Base-by-base conservation (phyloP, 2,888 invertebrate species). In the Rapana venosa region DNA sequence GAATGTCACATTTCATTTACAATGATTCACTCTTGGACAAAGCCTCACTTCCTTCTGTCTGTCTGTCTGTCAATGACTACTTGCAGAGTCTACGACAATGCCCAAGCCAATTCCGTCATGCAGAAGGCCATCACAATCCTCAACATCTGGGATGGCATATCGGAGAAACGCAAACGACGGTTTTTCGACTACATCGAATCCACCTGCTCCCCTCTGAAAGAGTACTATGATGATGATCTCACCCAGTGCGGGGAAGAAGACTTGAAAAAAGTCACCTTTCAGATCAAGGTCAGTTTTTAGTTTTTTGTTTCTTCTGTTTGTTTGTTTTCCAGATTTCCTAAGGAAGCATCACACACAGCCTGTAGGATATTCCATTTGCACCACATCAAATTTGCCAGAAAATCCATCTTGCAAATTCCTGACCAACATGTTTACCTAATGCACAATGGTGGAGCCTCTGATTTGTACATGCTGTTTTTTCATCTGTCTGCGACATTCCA, bases 71-170 rank as follows among this genome's bases (percentile, higher is more conserved):
- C 22, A 61, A 20, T 13, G 22, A 20, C 1, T 13, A 61, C 61
- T 92, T 91, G 30, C 94, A 96, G 96, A 92, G 96, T 96, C 26
- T 96, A 96, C 92, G 96, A 96, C 91, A 96, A 96, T 92, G 95
- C 96, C 20, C 93, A 95, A 84, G 95, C 96, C n/a, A 96, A 95
- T 92, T 94, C 96, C 15, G 94, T 95, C 20, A 96, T 96, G 96
- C 96, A 96, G 93, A 95, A 95, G 91, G 95, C 96, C 15, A 95
- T 95, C 88, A 94, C 94, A 30, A 95, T 95, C 56, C 90, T 95
- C 22, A 93, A 92, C 89, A 94, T 95, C 90, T 95, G 96, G 94
- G 96, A 96, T 20, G 92, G 94, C 20, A 92, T 95, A 92, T 93
- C 92, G 32, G 61, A 88, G 13, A 93, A 93, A 22, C 88, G 93